These are phyloP conservation scores for Anguilla marmorata DNA, from an alignment of 2,797 vertebrate species.

Conservation along the genomic window DNA sequence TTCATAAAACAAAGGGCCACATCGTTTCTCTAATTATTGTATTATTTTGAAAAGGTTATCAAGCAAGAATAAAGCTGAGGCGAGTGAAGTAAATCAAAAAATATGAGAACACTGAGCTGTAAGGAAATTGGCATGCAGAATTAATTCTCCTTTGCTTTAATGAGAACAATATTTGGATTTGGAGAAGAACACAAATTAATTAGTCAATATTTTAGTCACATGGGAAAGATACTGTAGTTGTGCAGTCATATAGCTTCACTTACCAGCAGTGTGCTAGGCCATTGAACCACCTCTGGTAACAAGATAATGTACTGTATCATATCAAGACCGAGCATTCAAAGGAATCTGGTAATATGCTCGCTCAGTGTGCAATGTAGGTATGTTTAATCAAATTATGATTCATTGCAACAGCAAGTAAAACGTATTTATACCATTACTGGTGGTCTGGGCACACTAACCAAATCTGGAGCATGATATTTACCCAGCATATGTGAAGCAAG, in stretches of 20 bases:
- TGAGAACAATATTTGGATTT: conserved; percentile 10
- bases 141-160: background rate
- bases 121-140: background rate
- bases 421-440: background rate
- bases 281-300: background rate
- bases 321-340: background rate
- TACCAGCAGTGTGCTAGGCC: background rate
- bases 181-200: background rate
- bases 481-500: background rate
- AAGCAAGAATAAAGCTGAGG: background rate
- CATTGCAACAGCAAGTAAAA: background rate
- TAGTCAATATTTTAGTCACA: background rate
- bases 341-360: background rate
- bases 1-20: background rate
- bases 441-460: background rate
- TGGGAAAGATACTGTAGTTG: background rate
- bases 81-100: background rate
- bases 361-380: background rate
- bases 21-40: background rate
- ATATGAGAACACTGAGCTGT: background rate
- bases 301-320: background rate
- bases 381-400: background rate
- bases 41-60: background rate
- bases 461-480: background rate
- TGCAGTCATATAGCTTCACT: background rate